Base-by-base conservation (phyloP, 2,888 invertebrate species). In the Hypena proboscidalis region DNA sequence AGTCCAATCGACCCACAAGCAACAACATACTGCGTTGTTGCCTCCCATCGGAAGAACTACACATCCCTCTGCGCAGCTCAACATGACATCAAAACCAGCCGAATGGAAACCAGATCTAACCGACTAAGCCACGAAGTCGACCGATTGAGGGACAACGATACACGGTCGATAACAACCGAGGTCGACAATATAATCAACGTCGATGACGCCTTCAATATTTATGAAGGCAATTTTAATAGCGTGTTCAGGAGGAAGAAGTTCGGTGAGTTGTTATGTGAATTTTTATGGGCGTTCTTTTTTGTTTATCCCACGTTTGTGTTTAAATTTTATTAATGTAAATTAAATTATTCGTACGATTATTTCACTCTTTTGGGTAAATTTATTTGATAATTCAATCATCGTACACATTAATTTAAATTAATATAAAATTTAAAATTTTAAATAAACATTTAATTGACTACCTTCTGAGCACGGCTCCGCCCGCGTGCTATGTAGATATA, bases 1-100 rank as follows among this genome's bases (percentile, higher is more conserved):
- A 90, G 90, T 44, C 90, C 90, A 14, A 85, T 90, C 57, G 90
- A 90, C 44, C 90, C 90, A 0, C 89, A 90, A 74, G 74, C 78
- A 6, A 89, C 90, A 0, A 77, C 74, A 7, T 90, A 90, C 63
- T 90, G 89, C 64, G 85, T 90, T 0, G 87, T 90, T 0, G 88
- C 88, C 1, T 90, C 90, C 0, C 80, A 80, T 19, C 72, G 71
- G 10, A 84, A 74, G 42, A 88, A 87, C 72, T 90, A 89, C 67
- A 88, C 88, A 0, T 88, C 90, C 0, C 76, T 90, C 0, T 90
- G 90, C 41, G 83, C 88, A 0, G 90, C 90, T 1, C 88, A 86
- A 45, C 72, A 72, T 22, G 89, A 89, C 29, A 61, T 81, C 1
- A 81, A 79, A 56, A 45, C 64, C 0, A 72, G 52, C 19, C 67